These are phyloP conservation scores for Cerastis rubricosa DNA, from an alignment of 2,888 invertebrate genomes.

Conservation along the genomic window DNA sequence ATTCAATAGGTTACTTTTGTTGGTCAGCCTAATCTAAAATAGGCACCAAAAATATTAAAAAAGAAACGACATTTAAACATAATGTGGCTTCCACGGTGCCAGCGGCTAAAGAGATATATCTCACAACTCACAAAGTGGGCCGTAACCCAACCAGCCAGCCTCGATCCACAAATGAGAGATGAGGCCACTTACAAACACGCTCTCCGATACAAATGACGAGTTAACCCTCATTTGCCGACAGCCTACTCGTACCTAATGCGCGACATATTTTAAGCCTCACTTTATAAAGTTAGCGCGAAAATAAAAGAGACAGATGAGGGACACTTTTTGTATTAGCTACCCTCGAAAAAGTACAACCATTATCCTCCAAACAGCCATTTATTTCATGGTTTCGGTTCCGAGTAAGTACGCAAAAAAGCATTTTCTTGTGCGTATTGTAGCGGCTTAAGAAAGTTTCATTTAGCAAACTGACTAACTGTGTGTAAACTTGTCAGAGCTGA, in stretches of 20 bases:
- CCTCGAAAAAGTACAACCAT: not conserved
- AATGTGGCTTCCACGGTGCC: not conserved
- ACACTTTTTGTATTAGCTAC: not conserved
- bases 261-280: slow-evolving; percentile 29
- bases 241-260: slow-evolving; percentile 23
- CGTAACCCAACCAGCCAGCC: slow-evolving; percentile 1
- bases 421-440: too few species aligned
- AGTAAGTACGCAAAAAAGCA: too few species aligned
- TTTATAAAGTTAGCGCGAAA: slow-evolving; percentile 22
- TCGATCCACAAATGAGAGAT: slow-evolving; percentile 24
- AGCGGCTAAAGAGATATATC: slow-evolving; percentile 1
- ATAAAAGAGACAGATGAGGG: slow-evolving; percentile 13
- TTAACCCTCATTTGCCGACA: slow-evolving; percentile 45
- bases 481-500: too few species aligned
- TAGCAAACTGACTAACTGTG: not conserved
- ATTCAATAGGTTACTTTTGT: slow-evolving; percentile 1
- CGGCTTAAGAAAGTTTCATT: not conserved
- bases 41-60: not conserved
- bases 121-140: not conserved
- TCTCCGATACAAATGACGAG: slow-evolving; percentile 27
- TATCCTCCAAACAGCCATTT: not conserved
- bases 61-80: not conserved
- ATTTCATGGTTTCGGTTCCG: not conserved
- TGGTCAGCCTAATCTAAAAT: not conserved
- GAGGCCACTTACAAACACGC: slow-evolving; percentile 44